Evolutionary conservation across 2,888 invertebrate species (phyloP), one percentile per base, ranked within the genome.

Genomic region (Neuroscelio doddi): DNA sequence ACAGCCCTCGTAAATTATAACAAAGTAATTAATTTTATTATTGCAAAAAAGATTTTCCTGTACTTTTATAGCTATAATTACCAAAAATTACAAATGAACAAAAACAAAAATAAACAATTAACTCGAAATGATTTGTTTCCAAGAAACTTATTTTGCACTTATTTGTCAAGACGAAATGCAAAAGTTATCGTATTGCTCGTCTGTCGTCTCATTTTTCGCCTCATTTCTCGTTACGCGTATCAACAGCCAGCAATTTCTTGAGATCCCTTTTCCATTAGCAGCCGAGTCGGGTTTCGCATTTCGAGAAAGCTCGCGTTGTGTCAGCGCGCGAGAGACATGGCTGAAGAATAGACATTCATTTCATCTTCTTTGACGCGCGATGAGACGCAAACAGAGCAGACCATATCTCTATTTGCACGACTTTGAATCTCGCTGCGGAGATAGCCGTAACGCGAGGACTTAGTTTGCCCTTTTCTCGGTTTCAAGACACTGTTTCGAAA

Each of bases 321-420:
- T 55, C 55, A 55, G 58, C 50, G 44, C 53, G 41, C 44, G 27
- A n/a, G 44, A 49, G 32, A 38, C 53, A 45, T 46, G 44, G 53
- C 52, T 36, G 47, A 58, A 63, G 62, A 51, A 63, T 53, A 50
- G 56, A 63, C 67, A 58, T 66, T 69, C 66, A 64, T 69, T 55
- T 64, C 56, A 61, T 66, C 71, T 68, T 62, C 82, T 83, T 82
- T 80, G 76, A 78, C 74, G 71, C 68, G 72, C 76, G 76, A 80
- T 80, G 81, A 81, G 80, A 81, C 77, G 83, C 81, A 83, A 83
- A 82, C 80, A 82, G 45, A 56, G 57, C 68, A 55, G 24, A 64
- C 69, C 75, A 68, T 80, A 81, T 81, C 80, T 80, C 78, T 80
- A 82, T 82, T 82, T 82, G 78, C 78, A 68, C 73, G 77, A 78